Evolutionary conservation across 2,888 invertebrate genomes (phyloP), one percentile per base, ranked within the genome.

Genomic region (Polymixis lichenea): DNA sequence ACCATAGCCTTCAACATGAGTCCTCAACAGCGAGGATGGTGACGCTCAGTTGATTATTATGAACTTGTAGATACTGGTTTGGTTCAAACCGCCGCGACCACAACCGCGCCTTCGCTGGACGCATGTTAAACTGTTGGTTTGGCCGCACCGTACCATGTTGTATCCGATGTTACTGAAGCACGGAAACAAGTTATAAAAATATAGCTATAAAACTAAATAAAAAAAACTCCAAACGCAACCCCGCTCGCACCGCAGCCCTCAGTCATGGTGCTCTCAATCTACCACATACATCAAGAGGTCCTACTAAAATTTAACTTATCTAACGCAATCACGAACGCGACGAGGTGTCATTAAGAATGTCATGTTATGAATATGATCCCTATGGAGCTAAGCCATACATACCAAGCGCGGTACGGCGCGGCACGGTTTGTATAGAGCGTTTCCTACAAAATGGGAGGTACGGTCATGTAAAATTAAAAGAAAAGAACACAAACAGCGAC

Each of bases 151-250:
- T 77, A 79, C 22, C 71, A 73, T 66, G 55, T 79, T 80, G 83
- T 84, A 80, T 90, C 86, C 86, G 90, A 92, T 93, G 92, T 87
- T 91, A 92, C 89, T 93, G 93, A 94, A 94, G 93, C 93, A 94
- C 92, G 86, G 89, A 91, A 92, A 91, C 89, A 90, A 87, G 83
- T 90, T 90, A 91, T 89, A 93, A 94, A 94, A 94, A 93, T 91
- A 93, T 90, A 91, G 88, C 87, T 94, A 93, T 91, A 94, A 94
- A 94, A 94, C 92, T 93, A 94, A 94, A 94, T 94, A 95, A 94
- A 95, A 65, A 79, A 89, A 89, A 90, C 89, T 95, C 92, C 88
- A 94, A 95, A 94, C 89, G 80, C 79, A 89, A 89, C 84, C 82
- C 77, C 84, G 84, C 82, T 83, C 80, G 91, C 94, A 93, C 92